These are phyloP conservation scores for Dexiosoma caninum DNA, from an alignment of 2,888 invertebrate genomes.

Conservation along the genomic window DNA sequence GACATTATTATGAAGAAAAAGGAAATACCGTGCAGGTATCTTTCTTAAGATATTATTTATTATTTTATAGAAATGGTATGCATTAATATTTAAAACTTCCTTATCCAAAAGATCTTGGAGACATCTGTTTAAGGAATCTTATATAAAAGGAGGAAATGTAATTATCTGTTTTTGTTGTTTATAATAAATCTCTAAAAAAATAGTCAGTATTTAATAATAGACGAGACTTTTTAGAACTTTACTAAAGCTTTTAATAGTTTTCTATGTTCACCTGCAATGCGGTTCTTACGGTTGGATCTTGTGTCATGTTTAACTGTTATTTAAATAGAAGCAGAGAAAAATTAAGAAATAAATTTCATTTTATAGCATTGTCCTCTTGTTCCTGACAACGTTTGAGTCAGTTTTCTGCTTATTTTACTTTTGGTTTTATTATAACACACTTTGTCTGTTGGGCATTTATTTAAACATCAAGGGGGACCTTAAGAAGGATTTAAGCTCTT, in stretches of 20 bases:
- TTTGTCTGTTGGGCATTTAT: conserved; percentile 25
- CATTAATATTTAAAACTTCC: too few relatives aligned
- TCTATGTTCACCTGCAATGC: conserved; percentile 57
- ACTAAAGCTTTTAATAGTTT: conserved; percentile 49
- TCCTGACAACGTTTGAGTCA: background rate
- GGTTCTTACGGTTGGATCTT: conserved; percentile 54
- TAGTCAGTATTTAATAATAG: background rate
- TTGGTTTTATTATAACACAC: conserved; percentile 15
- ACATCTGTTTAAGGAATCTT: too few relatives aligned
- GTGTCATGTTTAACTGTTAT: conserved; percentile 59
- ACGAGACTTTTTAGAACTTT: conserved; percentile 19
- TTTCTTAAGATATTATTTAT: too few relatives aligned
- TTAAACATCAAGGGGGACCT: conserved; percentile 40
- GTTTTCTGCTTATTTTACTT: background rate
- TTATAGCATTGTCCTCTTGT: conserved; percentile 37
- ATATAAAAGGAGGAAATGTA: too few relatives aligned
- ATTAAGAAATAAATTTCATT: conserved; percentile 25
- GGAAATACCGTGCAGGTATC: too few relatives aligned
- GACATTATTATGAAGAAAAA: too few relatives aligned
- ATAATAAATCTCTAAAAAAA: too few relatives aligned
- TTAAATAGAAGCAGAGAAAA: conserved; percentile 28
- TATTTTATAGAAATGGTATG: too few relatives aligned
- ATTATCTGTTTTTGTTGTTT: too few relatives aligned
- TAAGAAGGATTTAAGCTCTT: conserved; percentile 31
- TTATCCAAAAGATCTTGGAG: too few relatives aligned